Base-by-base conservation (phyloP, 2,113 vertebrate genomes). In the Prunella himalayana region DNA sequence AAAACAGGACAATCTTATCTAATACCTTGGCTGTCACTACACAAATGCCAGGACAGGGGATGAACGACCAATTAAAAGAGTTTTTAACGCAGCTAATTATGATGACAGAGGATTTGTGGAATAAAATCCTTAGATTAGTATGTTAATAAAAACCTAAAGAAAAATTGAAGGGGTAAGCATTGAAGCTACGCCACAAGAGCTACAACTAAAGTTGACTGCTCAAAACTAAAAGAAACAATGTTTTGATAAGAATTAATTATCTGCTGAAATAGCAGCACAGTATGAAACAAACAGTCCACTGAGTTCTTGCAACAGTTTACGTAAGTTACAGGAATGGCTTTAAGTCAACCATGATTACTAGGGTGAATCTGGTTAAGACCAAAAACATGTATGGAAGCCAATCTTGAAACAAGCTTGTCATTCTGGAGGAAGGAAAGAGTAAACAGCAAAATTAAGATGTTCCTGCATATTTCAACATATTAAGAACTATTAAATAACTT, bases 1-100 rank as follows among this genome's bases (percentile, higher is more conserved):
- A 95, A 68, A 97, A 66, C 71, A 97, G 86, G 51, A 94, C 76
- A 83, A 81, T 82, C 88, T 90, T 95, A 95, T 95, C 91, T 93
- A 86, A 81, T 83, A 88, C 83, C 54, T 86, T 44, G 64, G 86
- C 88, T 95, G 94, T 59, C 76, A 71, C 60, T 66, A 51, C 13
- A 15, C 39, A 76, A 75, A 51, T 41, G 49, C 27, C 65, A 90
- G 81, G 64, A 77, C 25, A 41, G 27, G 82, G 27, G 45, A 93
- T 35, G 21, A 87, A 65, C 0, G 2, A 73, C 75, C 80, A 94
- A 93, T 92, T 93, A 88, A 35, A 88, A n/a, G 21, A 41, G 71
- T 80, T 95, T 95, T 92, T 86, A 83, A 83, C 0, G 7, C 15
- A 75, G 72, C 42, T 73, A 59, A 75, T 90, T 66, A 86, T 51